phyloP scores from a whole-genome alignment of 2,113 vertebrate species.

The Galbula dea region DNA sequence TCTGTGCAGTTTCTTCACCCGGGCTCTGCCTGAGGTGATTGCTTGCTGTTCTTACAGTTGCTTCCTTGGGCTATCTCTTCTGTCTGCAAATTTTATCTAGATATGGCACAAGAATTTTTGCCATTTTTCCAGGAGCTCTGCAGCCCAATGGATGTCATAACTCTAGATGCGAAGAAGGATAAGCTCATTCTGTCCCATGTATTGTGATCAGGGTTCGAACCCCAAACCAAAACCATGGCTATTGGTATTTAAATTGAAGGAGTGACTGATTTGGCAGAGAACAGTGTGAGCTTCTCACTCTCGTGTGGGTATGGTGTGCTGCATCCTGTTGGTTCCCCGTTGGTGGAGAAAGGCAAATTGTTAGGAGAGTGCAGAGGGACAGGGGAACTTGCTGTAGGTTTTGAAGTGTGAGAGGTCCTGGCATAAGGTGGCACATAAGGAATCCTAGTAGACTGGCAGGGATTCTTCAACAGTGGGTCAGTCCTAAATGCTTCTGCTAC shows the following conservation, averaged over 20 bases:
- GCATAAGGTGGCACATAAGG: not conserved
- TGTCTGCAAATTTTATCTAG: not conserved
- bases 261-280: not conserved
- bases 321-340: not conserved
- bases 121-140: not conserved
- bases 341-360: not conserved
- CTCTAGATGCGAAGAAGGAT: not conserved
- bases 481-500: not conserved
- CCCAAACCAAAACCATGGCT: not conserved
- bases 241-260: not conserved
- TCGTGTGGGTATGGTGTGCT: not conserved
- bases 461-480: not conserved
- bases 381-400: not conserved
- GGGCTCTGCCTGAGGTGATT: not conserved
- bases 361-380: not conserved
- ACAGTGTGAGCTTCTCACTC: not conserved
- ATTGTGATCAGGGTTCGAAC: not conserved
- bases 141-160: accelerated
- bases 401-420: not conserved
- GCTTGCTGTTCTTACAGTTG: not conserved
- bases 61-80: not conserved
- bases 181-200: not conserved
- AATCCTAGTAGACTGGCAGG: not conserved
- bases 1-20: not conserved
- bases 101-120: not conserved